Evolutionary conservation across 1,140 invertebrate species (phyloP).

Genomic region (Drosophila azteca): DNA sequence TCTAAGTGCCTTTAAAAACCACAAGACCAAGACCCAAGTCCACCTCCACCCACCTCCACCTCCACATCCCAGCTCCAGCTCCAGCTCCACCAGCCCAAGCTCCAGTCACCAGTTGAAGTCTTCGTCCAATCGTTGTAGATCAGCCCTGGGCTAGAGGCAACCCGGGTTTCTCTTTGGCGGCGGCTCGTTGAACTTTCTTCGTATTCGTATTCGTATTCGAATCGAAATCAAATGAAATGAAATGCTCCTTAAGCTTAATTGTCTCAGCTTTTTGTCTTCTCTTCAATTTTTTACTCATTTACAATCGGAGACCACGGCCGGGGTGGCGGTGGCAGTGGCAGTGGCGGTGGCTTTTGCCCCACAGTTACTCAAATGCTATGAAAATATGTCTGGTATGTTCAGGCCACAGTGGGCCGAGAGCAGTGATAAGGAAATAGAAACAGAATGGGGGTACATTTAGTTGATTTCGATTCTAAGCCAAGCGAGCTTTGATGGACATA

Average conservation of each 20-base stretch:
- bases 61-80: too few species aligned
- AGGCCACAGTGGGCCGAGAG: slow-evolving; percentile 39
- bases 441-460: too few species aligned
- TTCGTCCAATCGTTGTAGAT: slow-evolving; percentile 49
- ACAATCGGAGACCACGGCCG: slow-evolving; percentile 33
- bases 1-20: slow-evolving; percentile 53
- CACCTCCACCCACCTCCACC: slow-evolving; percentile 18
- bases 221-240: slow-evolving; percentile 67
- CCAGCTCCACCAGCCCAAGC: slow-evolving; percentile 7
- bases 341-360: slow-evolving; percentile 40
- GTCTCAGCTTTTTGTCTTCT: slow-evolving; percentile 58
- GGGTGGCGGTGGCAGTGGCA: slow-evolving; percentile 26
- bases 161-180: slow-evolving; percentile 65
- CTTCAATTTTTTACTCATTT: slow-evolving; percentile 77
- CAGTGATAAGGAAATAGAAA: not conserved
- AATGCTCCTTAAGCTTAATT: slow-evolving; percentile 82
- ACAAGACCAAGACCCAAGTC: slow-evolving; percentile 34
- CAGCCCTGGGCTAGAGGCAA: slow-evolving; percentile 50
- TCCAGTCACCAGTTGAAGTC: not conserved
- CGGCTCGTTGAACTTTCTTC: slow-evolving; percentile 66
- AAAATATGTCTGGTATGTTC: slow-evolving; percentile 64
- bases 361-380: slow-evolving; percentile 75
- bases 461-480: too few species aligned
- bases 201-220: slow-evolving; percentile 3
- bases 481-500: not conserved